Evolutionary conservation across 2,888 invertebrate species (phyloP).

Genomic region (Phaedon cochleariae): DNA sequence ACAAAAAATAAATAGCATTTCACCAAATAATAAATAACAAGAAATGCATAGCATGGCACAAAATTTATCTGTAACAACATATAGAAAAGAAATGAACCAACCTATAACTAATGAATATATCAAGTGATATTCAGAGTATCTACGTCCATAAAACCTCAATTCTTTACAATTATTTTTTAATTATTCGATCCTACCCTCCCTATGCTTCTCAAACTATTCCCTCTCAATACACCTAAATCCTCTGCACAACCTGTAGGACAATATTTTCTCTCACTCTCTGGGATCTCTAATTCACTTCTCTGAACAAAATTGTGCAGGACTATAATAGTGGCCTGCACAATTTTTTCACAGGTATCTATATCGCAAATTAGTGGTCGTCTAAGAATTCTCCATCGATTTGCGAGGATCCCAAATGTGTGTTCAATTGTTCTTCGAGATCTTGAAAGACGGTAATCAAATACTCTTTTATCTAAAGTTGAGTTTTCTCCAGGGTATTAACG

Average conservation of each 20-base stretch:
- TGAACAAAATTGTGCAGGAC: no score
- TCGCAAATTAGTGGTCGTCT: constrained; percentile 12
- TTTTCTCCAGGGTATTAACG: constrained; percentile 16
- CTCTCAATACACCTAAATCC: constrained; percentile 4
- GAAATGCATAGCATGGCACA: background rate
- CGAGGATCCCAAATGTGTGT: constrained; percentile 16
- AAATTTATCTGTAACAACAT: no score
- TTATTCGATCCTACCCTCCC: constrained; percentile 3
- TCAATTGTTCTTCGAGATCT: constrained; percentile 11
- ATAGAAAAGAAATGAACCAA: no score
- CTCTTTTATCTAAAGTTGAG: constrained; percentile 5
- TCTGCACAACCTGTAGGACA: background rate
- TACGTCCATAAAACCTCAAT: background rate
- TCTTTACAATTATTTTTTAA: constrained; percentile 1
- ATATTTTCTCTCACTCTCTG: no score
- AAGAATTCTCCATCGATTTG: constrained; percentile 17
- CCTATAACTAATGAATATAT: no score
- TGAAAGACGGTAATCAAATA: constrained; percentile 20
- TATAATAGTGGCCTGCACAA: background rate
- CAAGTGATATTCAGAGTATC: no score
- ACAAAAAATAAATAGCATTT: background rate
- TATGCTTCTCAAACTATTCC: background rate
- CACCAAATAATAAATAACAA: no score
- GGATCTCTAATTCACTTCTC: no score
- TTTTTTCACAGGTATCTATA: no score